Base-by-base conservation (phyloP, 2,113 vertebrate genomes). In the Eolophus roseicapilla region DNA sequence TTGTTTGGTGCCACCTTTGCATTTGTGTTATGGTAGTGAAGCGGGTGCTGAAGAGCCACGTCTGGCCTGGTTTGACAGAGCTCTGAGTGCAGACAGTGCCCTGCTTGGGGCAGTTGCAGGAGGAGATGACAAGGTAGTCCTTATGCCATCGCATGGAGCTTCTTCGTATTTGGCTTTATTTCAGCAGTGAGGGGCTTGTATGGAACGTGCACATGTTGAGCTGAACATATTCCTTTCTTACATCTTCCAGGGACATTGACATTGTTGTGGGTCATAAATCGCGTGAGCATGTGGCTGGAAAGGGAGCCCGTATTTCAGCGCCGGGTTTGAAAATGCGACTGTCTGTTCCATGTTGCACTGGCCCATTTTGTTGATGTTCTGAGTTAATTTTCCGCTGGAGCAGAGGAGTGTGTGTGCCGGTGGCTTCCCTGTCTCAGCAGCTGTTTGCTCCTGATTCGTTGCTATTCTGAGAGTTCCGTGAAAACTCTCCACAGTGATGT, bases 391-490 rank as follows among this genome's bases (percentile, higher is more conserved):
- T 89, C 69, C 5, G n/a, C 62, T 9, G 74, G 65, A 79, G 93
- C 70, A 11, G 27, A 47, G 70, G 24, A 86, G 86, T 90, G 80
- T 94, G 80, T 49, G 88, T 94, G 15, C 84, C 63, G 47, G 8
- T 81, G 84, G 69, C 77, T 94, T 91, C 76, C 77, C 64, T 95
- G 62, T 93, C 82, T 52, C 78, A 80, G 31, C 93, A 97, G 93
- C 91, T 90, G 77, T 93, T 92, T 93, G 90, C 74, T 94, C 31
- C 93, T 91, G 92, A 86, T 96, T 93, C 84, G 83, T 84, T 95
- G 93, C 96, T 94, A 93, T 96, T 96, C 93, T 96, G 86, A 96
- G 96, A 94, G 69, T 69, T 89, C 87, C 2, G 6, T 76, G 83
- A 92, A 89, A 83, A 49, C 77, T 94, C 57, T 96, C 77, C 77